Conservation (phyloP, 2,113 vertebrate species). For the Pygoscelis adeliae region DNA sequence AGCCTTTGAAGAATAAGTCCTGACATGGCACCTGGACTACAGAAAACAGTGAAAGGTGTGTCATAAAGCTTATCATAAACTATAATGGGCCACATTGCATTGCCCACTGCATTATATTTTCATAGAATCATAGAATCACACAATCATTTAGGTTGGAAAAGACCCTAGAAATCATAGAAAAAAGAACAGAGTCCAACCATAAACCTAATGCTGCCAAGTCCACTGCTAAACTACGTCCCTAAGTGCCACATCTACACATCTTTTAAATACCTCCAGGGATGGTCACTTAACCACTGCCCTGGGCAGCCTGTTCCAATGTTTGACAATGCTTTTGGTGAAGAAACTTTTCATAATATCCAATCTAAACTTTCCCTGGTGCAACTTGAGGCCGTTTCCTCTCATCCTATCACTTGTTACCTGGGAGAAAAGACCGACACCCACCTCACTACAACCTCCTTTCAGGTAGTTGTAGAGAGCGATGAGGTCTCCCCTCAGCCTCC, state of each 20-base stretch:
- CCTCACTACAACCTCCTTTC: background rate
- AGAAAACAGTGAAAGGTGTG: background rate
- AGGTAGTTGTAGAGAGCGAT: background rate
- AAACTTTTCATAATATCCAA: background rate
- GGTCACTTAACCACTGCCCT: background rate
- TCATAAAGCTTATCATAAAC: background rate
- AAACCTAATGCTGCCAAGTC: background rate
- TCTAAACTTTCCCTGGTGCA: background rate
- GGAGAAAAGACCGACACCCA: background rate
- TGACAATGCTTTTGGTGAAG: background rate
- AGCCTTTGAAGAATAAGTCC: background rate
- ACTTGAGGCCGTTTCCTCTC: background rate
- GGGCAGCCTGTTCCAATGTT: background rate
- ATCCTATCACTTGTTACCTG: background rate
- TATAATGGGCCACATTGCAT: too few relatives aligned
- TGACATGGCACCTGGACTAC: background rate
- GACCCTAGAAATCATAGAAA: background rate
- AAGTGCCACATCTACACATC: accelerated
- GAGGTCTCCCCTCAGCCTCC: background rate
- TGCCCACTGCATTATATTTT: background rate
- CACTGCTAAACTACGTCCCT: background rate
- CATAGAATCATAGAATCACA: background rate
- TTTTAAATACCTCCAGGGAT: background rate
- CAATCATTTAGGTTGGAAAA: background rate
- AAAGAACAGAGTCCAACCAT: background rate